phyloP scores from a whole-genome alignment of 1,140 invertebrate genomes.

The Ctenoplectra terminalis region DNA sequence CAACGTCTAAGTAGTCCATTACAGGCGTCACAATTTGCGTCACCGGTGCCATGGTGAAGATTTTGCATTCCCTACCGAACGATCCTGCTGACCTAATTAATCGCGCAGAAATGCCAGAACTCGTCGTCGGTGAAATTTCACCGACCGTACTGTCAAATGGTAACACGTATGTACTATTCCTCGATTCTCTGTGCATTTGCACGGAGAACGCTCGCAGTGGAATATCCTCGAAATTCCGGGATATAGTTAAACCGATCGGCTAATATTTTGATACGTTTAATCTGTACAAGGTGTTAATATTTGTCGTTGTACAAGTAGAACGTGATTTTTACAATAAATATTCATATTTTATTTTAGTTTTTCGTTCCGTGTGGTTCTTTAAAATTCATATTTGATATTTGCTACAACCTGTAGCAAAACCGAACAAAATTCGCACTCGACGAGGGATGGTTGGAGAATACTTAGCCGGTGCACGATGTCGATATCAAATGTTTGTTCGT shows the following conservation, averaged over 20 bases:
- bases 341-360: too few relatives aligned
- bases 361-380: background rate
- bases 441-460: background rate
- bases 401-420: background rate
- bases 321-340: too few relatives aligned
- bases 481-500: slow-evolving; percentile 12
- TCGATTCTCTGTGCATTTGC: slow-evolving; percentile 12
- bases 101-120: slow-evolving; percentile 10
- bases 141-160: slow-evolving; percentile 5
- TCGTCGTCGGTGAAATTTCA: slow-evolving; percentile 23
- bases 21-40: slow-evolving; percentile 36
- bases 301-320: too few relatives aligned
- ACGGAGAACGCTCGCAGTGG: background rate
- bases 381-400: background rate
- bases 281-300: too few relatives aligned
- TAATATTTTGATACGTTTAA: background rate
- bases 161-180: background rate
- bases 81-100: slow-evolving; percentile 44
- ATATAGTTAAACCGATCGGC: background rate
- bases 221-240: background rate
- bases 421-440: slow-evolving; percentile 11
- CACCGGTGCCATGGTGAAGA: slow-evolving; percentile 26
- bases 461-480: background rate
- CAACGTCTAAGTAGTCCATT: slow-evolving; percentile 49
- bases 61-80: slow-evolving; percentile 28